phyloP scores from a whole-genome alignment of 2,113 vertebrate species.

The Acrocephalus arundinaceus region DNA sequence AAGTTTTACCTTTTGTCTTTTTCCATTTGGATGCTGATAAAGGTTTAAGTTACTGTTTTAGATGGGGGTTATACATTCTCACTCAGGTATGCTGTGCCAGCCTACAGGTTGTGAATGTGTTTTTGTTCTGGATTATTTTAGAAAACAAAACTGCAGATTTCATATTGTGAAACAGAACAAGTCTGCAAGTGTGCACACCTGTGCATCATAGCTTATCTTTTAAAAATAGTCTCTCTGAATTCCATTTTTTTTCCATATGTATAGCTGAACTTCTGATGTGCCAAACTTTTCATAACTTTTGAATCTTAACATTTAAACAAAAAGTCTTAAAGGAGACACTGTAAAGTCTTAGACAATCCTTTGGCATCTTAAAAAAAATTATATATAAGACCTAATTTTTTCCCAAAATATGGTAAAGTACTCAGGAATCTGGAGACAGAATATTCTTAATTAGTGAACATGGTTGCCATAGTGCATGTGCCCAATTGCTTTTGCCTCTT shows the following conservation, averaged over 20 bases:
- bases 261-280: conserved; percentile 86
- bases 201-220: conserved; percentile 71
- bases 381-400: conserved; percentile 75
- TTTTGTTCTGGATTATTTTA: conserved; percentile 92
- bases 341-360: conserved; percentile 96
- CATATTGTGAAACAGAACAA: conserved; percentile 79
- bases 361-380: conserved; percentile 83
- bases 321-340: conserved; percentile 90
- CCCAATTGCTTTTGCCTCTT: conserved; percentile 77
- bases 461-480: conserved; percentile 79
- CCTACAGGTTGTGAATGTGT: conserved; percentile 99
- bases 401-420: conserved; percentile 85
- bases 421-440: conserved; percentile 92
- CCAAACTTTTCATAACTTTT: conserved; percentile 90
- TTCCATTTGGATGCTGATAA: conserved; percentile 89
- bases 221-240: conserved; percentile 74
- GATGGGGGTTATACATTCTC: conserved; percentile 95
- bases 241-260: conserved; percentile 78
- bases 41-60: conserved; percentile 94
- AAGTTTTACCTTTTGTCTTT: conserved; percentile 89
- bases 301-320: conserved; percentile 81
- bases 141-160: conserved; percentile 82
- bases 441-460: conserved; percentile 81
- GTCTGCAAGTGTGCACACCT: conserved; percentile 78
- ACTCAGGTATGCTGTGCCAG: conserved; percentile 99